Conservation (phyloP, 2,888 invertebrate genomes). For the Deilephila porcellus region DNA sequence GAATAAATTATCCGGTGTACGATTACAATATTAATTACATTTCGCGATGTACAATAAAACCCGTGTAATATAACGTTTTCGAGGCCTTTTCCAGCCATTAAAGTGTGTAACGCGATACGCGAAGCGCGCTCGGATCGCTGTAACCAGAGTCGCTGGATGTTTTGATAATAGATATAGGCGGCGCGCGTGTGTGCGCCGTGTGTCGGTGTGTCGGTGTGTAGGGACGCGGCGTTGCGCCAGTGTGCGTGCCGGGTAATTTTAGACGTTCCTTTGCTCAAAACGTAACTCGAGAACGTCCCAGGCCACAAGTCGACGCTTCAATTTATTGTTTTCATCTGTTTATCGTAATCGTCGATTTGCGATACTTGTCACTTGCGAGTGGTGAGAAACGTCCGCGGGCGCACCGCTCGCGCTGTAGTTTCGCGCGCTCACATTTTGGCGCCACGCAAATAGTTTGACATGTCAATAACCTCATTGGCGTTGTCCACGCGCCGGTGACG, state of each 20-base stretch:
- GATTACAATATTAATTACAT: slow-evolving; percentile 83
- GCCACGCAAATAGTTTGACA: slow-evolving; percentile 81
- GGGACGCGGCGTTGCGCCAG: slow-evolving; percentile 58
- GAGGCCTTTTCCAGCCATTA: slow-evolving; percentile 85
- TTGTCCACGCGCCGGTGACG: slow-evolving; percentile 77
- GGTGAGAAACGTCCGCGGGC: slow-evolving; percentile 43
- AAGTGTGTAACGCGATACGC: slow-evolving; percentile 83
- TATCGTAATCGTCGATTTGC: slow-evolving; percentile 65
- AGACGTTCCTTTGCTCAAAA: slow-evolving; percentile 85
- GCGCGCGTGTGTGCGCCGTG: slow-evolving; percentile 45
- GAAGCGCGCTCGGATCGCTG: slow-evolving; percentile 84
- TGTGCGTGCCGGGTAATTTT: slow-evolving; percentile 83
- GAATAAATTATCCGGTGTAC: slow-evolving; percentile 80
- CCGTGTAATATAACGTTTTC: slow-evolving; percentile 84
- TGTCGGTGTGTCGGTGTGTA: slow-evolving; percentile 67
- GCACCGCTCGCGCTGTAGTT: slow-evolving; percentile 54
- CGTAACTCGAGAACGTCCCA: slow-evolving; percentile 82
- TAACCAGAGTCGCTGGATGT: slow-evolving; percentile 83
- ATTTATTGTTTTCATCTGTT: slow-evolving; percentile 83
- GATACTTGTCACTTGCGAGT: slow-evolving; percentile 44
- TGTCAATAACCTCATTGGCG: slow-evolving; percentile 81
- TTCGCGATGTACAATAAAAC: slow-evolving; percentile 83
- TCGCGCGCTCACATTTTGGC: slow-evolving; percentile 78
- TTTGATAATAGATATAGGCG: slow-evolving; percentile 85
- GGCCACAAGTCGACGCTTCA: slow-evolving; percentile 81